phyloP scores from a whole-genome alignment of 2,888 invertebrate species.

The Apamea sordens region DNA sequence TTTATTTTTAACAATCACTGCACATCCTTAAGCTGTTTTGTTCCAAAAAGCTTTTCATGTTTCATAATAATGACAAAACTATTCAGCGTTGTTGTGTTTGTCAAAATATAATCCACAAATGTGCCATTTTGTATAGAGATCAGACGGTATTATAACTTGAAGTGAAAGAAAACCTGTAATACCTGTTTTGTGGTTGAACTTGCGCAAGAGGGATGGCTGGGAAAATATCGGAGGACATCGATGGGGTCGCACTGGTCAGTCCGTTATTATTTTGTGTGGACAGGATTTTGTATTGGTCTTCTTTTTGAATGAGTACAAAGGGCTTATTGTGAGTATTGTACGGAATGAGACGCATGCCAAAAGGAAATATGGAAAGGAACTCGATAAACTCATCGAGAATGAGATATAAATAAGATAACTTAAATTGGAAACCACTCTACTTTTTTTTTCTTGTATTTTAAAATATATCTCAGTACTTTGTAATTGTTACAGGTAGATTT shows the following conservation, averaged over 20 bases:
- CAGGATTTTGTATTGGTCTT: constrained; percentile 3
- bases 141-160: constrained; percentile 27
- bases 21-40: constrained; percentile 39
- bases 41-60: constrained; percentile 36
- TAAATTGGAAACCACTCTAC: neutral
- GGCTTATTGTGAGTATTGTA: neutral
- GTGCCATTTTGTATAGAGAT: constrained; percentile 36
- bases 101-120: constrained; percentile 59
- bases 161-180: constrained; percentile 61
- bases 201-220: constrained; percentile 26
- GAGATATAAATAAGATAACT: neutral
- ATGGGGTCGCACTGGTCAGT: constrained; percentile 29
- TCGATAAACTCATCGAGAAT: neutral
- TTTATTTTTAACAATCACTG: constrained; percentile 40
- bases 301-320: neutral
- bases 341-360: neutral
- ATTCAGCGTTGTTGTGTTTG: constrained; percentile 26
- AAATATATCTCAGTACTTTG: neutral
- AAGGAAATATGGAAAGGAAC: neutral
- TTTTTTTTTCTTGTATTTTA: neutral
- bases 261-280: neutral
- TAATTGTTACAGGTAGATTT: neutral
- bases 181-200: constrained; percentile 54
- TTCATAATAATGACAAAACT: constrained; percentile 12
- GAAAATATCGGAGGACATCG: constrained; percentile 34